Conservation (phyloP, 2,113 vertebrate species). For the Meleagris gallopavo region DNA sequence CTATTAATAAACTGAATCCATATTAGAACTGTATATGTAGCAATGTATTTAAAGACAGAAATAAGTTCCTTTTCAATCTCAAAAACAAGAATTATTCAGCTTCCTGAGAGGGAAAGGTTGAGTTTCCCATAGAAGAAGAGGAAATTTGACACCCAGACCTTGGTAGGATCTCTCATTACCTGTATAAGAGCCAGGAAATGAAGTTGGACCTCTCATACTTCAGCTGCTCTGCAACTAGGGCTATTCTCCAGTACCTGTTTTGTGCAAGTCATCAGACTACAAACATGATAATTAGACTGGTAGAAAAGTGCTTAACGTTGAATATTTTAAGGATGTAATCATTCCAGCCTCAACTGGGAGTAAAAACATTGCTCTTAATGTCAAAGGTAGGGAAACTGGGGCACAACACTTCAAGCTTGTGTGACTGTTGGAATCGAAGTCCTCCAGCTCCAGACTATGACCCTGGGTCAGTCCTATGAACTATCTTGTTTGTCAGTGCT, state of each 20-base stretch:
- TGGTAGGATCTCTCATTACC: background rate
- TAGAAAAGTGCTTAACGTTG: background rate
- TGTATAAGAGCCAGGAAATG: background rate
- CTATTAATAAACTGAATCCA: background rate
- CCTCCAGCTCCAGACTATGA: background rate
- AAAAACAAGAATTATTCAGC: background rate
- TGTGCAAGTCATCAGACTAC: background rate
- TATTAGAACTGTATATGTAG: background rate
- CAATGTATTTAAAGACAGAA: background rate
- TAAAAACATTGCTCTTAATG: background rate
- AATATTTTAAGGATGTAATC: background rate
- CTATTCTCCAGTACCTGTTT: background rate
- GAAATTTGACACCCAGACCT: background rate
- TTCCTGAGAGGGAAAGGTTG: background rate
- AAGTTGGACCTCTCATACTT: background rate
- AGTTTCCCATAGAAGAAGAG: background rate
- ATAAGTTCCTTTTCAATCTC: background rate
- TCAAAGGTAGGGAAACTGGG: background rate
- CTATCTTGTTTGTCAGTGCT: background rate
- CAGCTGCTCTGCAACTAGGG: background rate
- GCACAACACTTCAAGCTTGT: background rate
- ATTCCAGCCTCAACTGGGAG: background rate
- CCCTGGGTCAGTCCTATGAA: background rate
- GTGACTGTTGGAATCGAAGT: background rate
- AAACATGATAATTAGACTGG: background rate